Evolutionary conservation across 2,888 invertebrate genomes (phyloP), one percentile per base, ranked within the genome.

Genomic region (Teleiodes luculella): DNA sequence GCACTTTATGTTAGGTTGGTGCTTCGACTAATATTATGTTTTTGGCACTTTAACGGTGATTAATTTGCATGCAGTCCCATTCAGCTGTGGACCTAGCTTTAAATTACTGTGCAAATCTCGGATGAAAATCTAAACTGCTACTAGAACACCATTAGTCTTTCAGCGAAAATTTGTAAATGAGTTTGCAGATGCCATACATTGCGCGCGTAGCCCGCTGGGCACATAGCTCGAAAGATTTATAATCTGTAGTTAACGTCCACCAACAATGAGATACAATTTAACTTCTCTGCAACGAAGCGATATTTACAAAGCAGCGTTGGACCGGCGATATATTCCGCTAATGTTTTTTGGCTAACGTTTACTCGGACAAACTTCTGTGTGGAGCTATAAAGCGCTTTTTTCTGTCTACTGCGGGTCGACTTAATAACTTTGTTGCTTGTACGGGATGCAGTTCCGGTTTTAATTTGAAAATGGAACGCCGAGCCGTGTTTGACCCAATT

Each of bases 251-350:
- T 82, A 85, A 80, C 78, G 81, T 79, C 76, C 76, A 62, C 72
- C 73, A 76, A 83, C 84, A 83, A 83, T 82, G 83, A 83, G 81
- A 82, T 80, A 85, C 80, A 83, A 81, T 84, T 82, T 81, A 80
- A 80, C 82, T 79, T 78, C 71, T 62, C 70, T 68, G 66, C 74
- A 74, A 71, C 79, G 71, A 70, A 74, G 68, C 74, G 66, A 78
- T 79, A 80, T 83, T 83, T 80, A 75, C 78, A 78, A 81, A 79
- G 76, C 80, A 76, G 71, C 72, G 70, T 70, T 62, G 67, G 68
- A 67, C 68, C 63, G 60, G 62, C 72, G 62, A 70, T 80, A 78
- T 74, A 74, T 80, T 76, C 66, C 59, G 68, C 73, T 77, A 78
- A 80, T 81, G 78, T 80, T 83, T 84, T 83, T 80, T 79, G 79